Conservation (phyloP, 2,113 vertebrate species). For the Leucosticte australis region DNA sequence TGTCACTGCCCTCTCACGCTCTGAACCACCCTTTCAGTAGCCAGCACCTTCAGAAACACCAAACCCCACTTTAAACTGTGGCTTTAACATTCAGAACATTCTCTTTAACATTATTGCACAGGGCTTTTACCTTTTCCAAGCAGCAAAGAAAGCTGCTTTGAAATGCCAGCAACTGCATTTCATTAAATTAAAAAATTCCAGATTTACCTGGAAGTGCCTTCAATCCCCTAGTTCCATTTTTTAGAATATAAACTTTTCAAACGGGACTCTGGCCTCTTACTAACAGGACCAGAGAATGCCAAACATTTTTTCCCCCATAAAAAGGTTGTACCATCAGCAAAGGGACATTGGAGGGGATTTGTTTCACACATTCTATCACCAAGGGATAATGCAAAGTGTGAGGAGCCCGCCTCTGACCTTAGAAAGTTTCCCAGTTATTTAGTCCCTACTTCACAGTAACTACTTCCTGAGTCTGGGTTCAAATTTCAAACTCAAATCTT, state of each 20-base stretch:
- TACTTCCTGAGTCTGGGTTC: not conserved
- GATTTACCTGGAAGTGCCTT: not conserved
- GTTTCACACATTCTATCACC: not conserved
- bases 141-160: not conserved
- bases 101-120: not conserved
- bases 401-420: not conserved
- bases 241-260: not conserved
- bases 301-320: not conserved
- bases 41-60: not conserved
- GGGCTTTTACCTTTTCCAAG: not conserved
- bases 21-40: not conserved
- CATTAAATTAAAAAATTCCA: not conserved
- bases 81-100: not conserved
- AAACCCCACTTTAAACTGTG: not conserved
- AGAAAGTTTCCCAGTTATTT: not conserved
- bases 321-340: not conserved
- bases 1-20: not conserved
- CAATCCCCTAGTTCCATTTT: not conserved
- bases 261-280: not conserved
- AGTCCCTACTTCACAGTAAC: not conserved
- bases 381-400: not conserved
- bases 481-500: not conserved
- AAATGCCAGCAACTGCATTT: not conserved
- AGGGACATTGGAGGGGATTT: not conserved
- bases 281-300: not conserved